Base-by-base conservation (phyloP, 1,140 invertebrate species). In the Protaetia brevitarsis region DNA sequence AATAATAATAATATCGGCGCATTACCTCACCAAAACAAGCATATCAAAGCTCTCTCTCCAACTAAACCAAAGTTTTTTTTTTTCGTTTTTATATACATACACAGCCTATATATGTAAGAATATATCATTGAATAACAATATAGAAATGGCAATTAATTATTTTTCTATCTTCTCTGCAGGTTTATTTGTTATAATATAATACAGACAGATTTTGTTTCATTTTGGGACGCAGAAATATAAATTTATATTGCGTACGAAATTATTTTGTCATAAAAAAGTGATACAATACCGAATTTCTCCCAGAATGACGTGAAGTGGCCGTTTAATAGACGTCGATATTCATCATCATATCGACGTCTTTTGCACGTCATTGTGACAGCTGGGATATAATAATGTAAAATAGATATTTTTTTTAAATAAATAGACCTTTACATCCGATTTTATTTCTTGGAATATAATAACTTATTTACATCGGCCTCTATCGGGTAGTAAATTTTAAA, bases 21-120 rank as follows among this genome's bases (percentile, higher is more conserved):
- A 21, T 11, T 27, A 62, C 11, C 41, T 7, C 16, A 19, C 41
- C 6, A 10, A 19, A 6, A 2, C 31, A 62, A 62, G 60, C 60
- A 36, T 51, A 58, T 51, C 62, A 41, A 64, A 65, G 68, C 57
- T 28, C n/a, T n/a, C n/a, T n/a, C n/a, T n/a, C n/a, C n/a, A n/a
- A 19, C 51, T 41, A 66, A 66, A 60, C 45, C 57, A 61, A 60
- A 34, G 45, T 19, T n/a, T 13, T 64, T 64, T 37, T 34, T 26
- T 64, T 59, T 29, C 29, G 26, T 72, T 57, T 67, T 66, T 76
- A 76, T 76, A 65, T 76, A 76, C 73, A 76, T 74, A 77, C 74
- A 77, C 75, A 77, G 74, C 74, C 74, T 73, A 74, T 75, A 72
- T 62, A 59, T 27, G 57, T 62, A 62, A 62, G 60, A 62, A 62